Percentiles rank a stretch among this genome's conserved stretches.
These are phyloP conservation scores for Beaufortia kweichowensis DNA, from an alignment of 2,113 vertebrate species.

Conservation along the genomic window DNA sequence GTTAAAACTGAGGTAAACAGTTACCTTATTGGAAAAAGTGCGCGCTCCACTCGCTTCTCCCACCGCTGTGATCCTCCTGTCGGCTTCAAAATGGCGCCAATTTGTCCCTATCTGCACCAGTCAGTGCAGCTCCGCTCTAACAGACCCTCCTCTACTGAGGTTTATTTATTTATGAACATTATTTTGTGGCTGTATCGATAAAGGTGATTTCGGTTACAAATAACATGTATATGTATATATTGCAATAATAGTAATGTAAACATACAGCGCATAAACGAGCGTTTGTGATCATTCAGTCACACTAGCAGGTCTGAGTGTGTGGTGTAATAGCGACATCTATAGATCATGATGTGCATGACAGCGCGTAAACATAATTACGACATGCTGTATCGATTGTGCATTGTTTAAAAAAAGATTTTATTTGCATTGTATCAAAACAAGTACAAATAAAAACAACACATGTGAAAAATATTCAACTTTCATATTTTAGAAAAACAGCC, in stretches of 20 bases:
- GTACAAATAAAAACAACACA: too few relatives aligned
- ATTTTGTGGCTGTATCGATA: background rate
- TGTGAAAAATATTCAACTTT: background rate
- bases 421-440: background rate
- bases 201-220: background rate
- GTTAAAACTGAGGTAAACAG: slow-evolving; percentile 40
- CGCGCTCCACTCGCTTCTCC: slow-evolving; percentile 78
- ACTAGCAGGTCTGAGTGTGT: background rate
- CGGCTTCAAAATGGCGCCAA: slow-evolving; percentile 99
- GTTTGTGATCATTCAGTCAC: background rate
- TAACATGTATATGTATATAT: background rate
- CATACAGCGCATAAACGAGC: background rate
- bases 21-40: slow-evolving; percentile 74
- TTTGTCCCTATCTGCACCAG: slow-evolving; percentile 78
- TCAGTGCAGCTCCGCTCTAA: slow-evolving; percentile 64
- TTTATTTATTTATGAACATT: slow-evolving; percentile 16
- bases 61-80: slow-evolving; percentile 79
- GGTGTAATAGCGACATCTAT: slow-evolving; percentile 44
- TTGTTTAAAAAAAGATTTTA: background rate
- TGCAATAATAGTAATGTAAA: background rate
- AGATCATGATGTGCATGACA: background rate
- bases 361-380: background rate
- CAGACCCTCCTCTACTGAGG: slow-evolving; percentile 11
- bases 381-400: background rate
- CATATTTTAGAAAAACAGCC: too few relatives aligned